Conservation (phyloP, 2,113 vertebrate genomes). For the Rana temporaria region DNA sequence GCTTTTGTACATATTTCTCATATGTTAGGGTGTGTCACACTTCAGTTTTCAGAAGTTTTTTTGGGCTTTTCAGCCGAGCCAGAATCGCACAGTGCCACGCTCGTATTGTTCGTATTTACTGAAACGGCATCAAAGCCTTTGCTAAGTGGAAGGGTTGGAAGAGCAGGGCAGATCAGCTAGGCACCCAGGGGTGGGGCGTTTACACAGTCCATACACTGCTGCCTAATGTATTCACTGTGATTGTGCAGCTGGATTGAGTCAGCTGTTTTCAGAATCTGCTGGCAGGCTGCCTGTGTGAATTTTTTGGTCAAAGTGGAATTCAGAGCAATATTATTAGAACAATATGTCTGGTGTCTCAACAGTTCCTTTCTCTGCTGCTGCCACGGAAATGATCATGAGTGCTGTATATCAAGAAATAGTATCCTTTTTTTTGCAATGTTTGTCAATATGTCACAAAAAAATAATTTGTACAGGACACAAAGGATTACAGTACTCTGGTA, state of each 20-base stretch:
- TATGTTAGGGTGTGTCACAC: slow-evolving; percentile 14
- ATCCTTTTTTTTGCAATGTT: not conserved
- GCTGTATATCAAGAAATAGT: not conserved
- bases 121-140: slow-evolving; percentile 17
- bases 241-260: slow-evolving; percentile 39
- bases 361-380: not conserved
- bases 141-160: not conserved
- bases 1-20: slow-evolving; percentile 1
- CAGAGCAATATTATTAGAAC: slow-evolving; percentile 50
- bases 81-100: not conserved
- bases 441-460: slow-evolving; percentile 5
- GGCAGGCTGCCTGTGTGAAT: slow-evolving; percentile 17
- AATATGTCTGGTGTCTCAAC: slow-evolving; percentile 21
- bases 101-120: slow-evolving; percentile 20
- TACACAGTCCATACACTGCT: not conserved
- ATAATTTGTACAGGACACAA: not conserved
- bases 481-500: not conserved
- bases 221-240: slow-evolving; percentile 36
- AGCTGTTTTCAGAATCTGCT: slow-evolving; percentile 48
- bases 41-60: not conserved
- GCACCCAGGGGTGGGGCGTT: slow-evolving; percentile 22
- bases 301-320: slow-evolving; percentile 24
- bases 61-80: not conserved
- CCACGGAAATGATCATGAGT: slow-evolving; percentile 3
- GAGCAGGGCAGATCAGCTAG: slow-evolving; percentile 7